Base-by-base conservation (phyloP, 2,797 vertebrate genomes). In the Poeciliopsis gracilis region DNA sequence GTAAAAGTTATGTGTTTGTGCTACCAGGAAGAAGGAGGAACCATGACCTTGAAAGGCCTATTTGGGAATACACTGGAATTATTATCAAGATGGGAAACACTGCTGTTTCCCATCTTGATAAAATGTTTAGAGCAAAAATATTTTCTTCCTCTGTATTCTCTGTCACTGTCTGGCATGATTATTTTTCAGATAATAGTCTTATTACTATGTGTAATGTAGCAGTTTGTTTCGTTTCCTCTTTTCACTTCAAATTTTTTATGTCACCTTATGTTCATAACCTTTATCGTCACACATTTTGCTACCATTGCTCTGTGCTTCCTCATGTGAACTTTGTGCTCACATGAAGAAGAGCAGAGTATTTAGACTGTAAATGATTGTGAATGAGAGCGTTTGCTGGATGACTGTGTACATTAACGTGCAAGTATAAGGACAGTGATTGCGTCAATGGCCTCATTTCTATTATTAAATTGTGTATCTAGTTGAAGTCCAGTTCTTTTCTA, bases 391-490 rank as follows among this genome's bases (percentile, higher is more conserved):
- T 87, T 90, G 87, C 79, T 82, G 23, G 20, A 77, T 73, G 75
- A 82, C 78, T 82, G 78, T 61, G 78, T 81, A 77, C 67, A 69
- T 84, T 78, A 71, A 76, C 77, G 77, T 82, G 84, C 84, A 78
- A 87, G 82, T 66, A 74, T 87, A 90, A 89, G 78, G 77, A 77
- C 81, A 79, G 49, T 75, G 43, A 83, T 84, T 87, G 82, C 9
- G 28, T 88, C 89, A 79, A 84, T 88, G 90, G 51, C 90, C 92
- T 89, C 66, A 76, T 93, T 91, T 88, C 87, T 90, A 88, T 87
- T 88, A 89, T 91, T 91, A 93, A 79, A 72, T 81, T 30, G 71
- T 76, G 49, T 73, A 73, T 89, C 72, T 77, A 71, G 67, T 70
- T 76, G 57, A 73, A 83, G 77, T 76, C 43, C 20, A 72, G 41